phyloP scores from a whole-genome alignment of 2,888 invertebrate genomes.

The Fragum whitleyi region DNA sequence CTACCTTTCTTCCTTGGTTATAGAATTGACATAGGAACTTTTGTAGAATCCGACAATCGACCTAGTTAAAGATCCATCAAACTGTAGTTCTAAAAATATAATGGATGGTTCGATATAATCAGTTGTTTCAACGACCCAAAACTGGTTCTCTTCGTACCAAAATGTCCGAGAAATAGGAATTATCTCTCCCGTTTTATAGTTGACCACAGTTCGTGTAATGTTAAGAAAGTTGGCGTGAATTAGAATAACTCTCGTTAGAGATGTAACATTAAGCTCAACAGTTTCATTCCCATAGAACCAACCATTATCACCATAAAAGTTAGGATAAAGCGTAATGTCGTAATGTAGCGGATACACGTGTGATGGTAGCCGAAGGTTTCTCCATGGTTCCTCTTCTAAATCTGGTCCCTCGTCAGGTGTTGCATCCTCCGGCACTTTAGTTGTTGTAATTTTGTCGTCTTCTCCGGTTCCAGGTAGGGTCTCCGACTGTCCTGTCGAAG shows the following conservation, averaged over 20 bases:
- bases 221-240: slow-evolving; percentile 88
- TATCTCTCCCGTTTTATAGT: slow-evolving; percentile 44
- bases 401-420: slow-evolving; percentile 1
- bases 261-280: slow-evolving; percentile 80
- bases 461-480: slow-evolving; percentile 6
- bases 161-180: slow-evolving; percentile 79
- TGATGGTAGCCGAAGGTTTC: slow-evolving; percentile 87
- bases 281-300: slow-evolving; percentile 82
- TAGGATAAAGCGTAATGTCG: slow-evolving; percentile 89
- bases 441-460: slow-evolving; percentile 18
- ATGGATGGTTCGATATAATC: slow-evolving; percentile 70
- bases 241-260: slow-evolving; percentile 83
- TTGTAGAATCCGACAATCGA: slow-evolving; percentile 91
- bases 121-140: slow-evolving; percentile 84
- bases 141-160: slow-evolving; percentile 84
- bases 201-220: slow-evolving; percentile 85
- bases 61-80: slow-evolving; percentile 88
- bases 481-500: not conserved
- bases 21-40: slow-evolving; percentile 87
- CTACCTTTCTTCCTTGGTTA: slow-evolving; percentile 78
- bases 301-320: slow-evolving; percentile 87
- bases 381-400: slow-evolving; percentile 73
- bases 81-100: slow-evolving; percentile 87
- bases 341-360: slow-evolving; percentile 89
- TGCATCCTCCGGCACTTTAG: slow-evolving; percentile 28